Conservation (phyloP, 2,113 vertebrate species). For the Heteronetta atricapilla region DNA sequence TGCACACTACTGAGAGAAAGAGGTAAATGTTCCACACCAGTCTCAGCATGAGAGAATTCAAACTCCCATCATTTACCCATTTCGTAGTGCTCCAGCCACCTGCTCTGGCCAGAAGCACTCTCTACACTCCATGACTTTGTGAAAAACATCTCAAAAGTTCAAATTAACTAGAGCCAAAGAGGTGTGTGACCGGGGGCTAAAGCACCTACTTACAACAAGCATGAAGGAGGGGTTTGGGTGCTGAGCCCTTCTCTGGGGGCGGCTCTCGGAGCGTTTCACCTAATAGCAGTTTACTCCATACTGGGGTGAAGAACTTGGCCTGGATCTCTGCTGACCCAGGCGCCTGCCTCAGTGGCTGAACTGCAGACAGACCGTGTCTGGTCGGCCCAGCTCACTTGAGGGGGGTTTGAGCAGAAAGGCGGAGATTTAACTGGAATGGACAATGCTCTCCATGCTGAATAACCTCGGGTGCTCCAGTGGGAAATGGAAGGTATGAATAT, state of each 20-base stretch:
- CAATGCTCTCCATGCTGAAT: background rate
- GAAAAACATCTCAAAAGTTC: background rate
- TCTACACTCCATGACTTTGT: fast-evolving
- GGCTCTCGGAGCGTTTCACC: background rate
- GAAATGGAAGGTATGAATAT: conserved; percentile 43
- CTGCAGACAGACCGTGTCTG: background rate
- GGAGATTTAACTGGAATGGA: conserved; percentile 1
- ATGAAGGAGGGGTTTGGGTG: background rate
- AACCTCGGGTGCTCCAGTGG: background rate
- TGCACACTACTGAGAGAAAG: background rate
- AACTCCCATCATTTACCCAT: background rate
- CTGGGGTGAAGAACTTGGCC: background rate
- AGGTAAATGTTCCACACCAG: background rate
- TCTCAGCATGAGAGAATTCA: background rate
- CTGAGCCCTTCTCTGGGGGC: background rate
- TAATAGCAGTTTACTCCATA: background rate
- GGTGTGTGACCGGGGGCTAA: background rate
- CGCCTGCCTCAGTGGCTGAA: background rate
- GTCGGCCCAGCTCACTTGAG: background rate
- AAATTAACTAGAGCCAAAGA: background rate
- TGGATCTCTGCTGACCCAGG: conserved; percentile 13
- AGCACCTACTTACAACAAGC: background rate
- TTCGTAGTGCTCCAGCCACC: background rate
- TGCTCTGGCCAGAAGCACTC: background rate
- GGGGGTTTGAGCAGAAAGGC: background rate